Base-by-base conservation (phyloP, 30 jellyfish, hydroid and myxozoan genomes). In the Pseudorhiza aurosa region DNA sequence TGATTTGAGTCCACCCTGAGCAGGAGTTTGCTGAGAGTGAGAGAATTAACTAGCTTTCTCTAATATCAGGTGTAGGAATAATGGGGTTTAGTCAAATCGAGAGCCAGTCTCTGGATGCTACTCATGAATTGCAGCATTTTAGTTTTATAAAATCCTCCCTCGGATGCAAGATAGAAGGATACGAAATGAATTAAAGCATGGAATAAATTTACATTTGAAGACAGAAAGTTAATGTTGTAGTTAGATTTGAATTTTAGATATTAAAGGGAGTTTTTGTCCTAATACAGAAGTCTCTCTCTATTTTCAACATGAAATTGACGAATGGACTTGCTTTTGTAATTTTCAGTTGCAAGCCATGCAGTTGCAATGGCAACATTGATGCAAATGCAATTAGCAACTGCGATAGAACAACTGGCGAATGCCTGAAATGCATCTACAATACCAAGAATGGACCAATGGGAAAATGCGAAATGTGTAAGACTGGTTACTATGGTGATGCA, bases 401-500 rank as follows among this genome's bases (percentile, higher is more conserved):
- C 70, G 95, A 92, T 62, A 32, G 82, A 1, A 46, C 72, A 27
- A 85, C 98, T n/a, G 98, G 98, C 4, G 96, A 59, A 58, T 92
- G 98, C 53, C 68, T 83, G 47, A 85, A 92, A 51, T 92, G 98
- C 50, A 75, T 92, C 36, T 86, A 92, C 85, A 92, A 92, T 51
- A 85, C 98, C 21, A 92, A 69, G 91, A 92, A 92, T 75, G 98
- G 98, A 14, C 87, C 94, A 36, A 42, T 40, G 67, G 84, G 87
- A 18, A 85, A 78, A 28, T 92, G 98, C 68, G 98, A 92, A 71
- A 53, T 47, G 50, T 92, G 98, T 65, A 63, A 90, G 50, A 88
- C 73, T 77, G 98, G 98, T 45, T 92, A 73, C 88, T 92, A 92
- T 64, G 98, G 98, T 12, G 98, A 92, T 55, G 97, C 98, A 70